Conservation (phyloP, 2,888 invertebrate genomes). For the Spialia ferax region DNA sequence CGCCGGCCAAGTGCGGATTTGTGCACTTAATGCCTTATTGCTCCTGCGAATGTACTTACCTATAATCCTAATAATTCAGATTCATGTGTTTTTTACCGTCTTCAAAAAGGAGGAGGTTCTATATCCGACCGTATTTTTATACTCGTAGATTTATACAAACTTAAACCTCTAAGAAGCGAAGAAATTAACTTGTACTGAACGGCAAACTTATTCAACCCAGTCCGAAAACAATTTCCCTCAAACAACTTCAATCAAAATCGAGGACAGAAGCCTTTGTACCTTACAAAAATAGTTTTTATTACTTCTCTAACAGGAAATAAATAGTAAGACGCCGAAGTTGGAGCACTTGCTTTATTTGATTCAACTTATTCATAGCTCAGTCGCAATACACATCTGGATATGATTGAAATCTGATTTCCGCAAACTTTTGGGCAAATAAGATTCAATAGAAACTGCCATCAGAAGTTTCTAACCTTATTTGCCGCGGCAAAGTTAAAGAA, state of each 20-base stretch:
- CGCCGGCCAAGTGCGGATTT: no score
- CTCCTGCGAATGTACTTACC: no score
- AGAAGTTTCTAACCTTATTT: slow-evolving; percentile 31
- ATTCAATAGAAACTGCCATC: slow-evolving; percentile 31
- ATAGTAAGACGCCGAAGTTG: slow-evolving; percentile 8
- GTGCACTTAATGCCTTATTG: no score
- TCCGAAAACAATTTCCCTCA: background rate
- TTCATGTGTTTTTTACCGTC: no score
- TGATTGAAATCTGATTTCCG: slow-evolving; percentile 32
- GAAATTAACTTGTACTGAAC: no score
- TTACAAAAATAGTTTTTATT: slow-evolving; percentile 4
- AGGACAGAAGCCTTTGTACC: background rate
- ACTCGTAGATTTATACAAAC: no score
- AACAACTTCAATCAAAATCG: background rate
- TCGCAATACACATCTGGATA: slow-evolving; percentile 34
- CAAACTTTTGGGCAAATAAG: slow-evolving; percentile 32
- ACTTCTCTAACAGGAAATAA: slow-evolving; percentile 8
- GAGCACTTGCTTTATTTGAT: slow-evolving; percentile 21
- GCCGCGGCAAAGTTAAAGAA: background rate
- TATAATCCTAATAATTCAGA: no score
- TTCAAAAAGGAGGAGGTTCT: no score
- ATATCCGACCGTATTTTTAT: no score
- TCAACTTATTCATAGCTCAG: slow-evolving; percentile 34
- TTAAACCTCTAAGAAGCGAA: no score
- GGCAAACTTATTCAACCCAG: background rate